Percentiles rank a stretch among this genome's conserved stretches.
Conservation (phyloP, 2,888 invertebrate genomes). For the Dasysyrphus tricinctus region DNA sequence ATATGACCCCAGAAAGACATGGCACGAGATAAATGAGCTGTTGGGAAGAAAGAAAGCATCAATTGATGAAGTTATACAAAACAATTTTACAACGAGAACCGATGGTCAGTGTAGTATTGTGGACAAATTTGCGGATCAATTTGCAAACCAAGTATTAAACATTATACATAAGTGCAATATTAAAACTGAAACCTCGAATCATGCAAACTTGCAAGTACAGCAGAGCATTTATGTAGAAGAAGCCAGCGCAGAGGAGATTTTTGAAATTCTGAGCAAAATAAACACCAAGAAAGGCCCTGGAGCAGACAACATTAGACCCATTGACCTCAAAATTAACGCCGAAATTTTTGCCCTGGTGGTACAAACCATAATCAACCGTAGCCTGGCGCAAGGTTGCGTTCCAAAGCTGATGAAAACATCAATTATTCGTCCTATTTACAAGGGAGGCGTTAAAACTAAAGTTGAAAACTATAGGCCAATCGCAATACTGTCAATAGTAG, state of each 20-base stretch:
- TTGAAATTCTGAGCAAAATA: slow-evolving; percentile 22
- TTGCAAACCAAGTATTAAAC: slow-evolving; percentile 10
- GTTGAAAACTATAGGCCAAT: neutral
- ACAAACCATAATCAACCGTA: neutral
- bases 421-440: neutral
- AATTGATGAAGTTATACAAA: slow-evolving; percentile 15
- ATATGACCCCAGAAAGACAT: slow-evolving; percentile 28
- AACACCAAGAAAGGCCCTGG: slow-evolving; percentile 39
- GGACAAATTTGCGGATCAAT: slow-evolving; percentile 9
- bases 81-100: neutral
- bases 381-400: neutral
- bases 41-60: slow-evolving; percentile 25
- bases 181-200: neutral
- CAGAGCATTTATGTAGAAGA: slow-evolving; percentile 33
- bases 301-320: slow-evolving; percentile 37
- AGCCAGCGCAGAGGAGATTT: slow-evolving; percentile 29
- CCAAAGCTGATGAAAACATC: neutral
- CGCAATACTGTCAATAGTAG: neutral
- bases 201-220: slow-evolving; percentile 4
- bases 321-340: slow-evolving; percentile 30
- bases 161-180: neutral
- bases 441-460: neutral
- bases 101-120: neutral
- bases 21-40: slow-evolving; percentile 13
- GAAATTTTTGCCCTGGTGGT: neutral